phyloP scores from a whole-genome alignment of 2,797 vertebrate genomes.

The Malurus splendens region DNA sequence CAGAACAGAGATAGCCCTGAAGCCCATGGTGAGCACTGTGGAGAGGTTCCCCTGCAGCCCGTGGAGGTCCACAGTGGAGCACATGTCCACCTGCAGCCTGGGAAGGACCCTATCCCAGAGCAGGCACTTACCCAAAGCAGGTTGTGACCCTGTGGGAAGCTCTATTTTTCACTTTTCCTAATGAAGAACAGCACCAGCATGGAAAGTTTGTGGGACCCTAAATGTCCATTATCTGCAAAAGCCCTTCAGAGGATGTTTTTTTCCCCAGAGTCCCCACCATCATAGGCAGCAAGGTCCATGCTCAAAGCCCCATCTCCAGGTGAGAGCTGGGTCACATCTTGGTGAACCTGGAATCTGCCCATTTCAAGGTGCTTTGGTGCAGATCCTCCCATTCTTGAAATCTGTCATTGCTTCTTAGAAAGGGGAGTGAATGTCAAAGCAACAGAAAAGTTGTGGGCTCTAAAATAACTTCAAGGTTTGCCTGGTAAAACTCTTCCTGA shows the following conservation, averaged over 20 bases:
- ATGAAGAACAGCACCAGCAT: not conserved
- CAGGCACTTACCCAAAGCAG: not conserved
- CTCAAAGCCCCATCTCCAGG: not conserved
- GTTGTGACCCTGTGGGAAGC: not conserved
- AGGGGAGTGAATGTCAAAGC: not conserved
- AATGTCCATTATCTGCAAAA: not conserved
- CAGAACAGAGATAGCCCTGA: not conserved
- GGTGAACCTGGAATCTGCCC: not conserved
- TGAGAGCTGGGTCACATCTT: not conserved
- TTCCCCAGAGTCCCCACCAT: accelerated
- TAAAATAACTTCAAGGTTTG: accelerated
- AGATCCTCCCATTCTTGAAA: not conserved
- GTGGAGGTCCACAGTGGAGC: not conserved
- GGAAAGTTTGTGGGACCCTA: not conserved
- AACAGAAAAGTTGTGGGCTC: not conserved
- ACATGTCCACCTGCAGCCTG: not conserved
- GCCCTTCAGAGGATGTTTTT: not conserved
- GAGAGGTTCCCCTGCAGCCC: not conserved
- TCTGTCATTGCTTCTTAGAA: not conserved
- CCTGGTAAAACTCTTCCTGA: not conserved
- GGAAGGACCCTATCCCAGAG: not conserved
- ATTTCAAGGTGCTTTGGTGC: accelerated
- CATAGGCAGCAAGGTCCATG: not conserved
- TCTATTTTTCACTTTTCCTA: not conserved
- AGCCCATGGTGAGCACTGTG: not conserved